Evolutionary conservation across 2,888 invertebrate species (phyloP).

Genomic region (Tiliacea citrago): DNA sequence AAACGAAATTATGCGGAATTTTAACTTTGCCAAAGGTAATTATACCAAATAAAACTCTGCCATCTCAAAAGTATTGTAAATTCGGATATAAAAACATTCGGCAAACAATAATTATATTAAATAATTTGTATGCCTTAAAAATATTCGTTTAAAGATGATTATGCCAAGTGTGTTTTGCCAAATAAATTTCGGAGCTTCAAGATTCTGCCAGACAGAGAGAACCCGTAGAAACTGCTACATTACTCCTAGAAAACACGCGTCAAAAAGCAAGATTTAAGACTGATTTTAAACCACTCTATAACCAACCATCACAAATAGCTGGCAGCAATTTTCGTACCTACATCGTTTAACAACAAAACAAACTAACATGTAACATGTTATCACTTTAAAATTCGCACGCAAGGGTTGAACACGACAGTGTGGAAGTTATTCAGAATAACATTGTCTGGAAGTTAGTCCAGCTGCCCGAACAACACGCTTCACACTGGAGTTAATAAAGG

Average conservation of each 20-base stretch:
- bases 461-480: constrained; percentile 54
- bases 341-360: constrained; percentile 47
- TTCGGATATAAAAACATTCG: too few species aligned
- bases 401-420: constrained; percentile 62
- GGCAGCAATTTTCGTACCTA: constrained; percentile 31
- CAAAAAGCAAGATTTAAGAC: not conserved
- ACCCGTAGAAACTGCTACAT: not conserved
- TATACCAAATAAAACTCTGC: too few species aligned
- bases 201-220: too few species aligned
- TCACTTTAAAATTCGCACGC: constrained; percentile 66
- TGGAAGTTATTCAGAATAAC: constrained; percentile 66
- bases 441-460: constrained; percentile 64
- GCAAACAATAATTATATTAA: too few species aligned
- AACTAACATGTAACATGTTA: constrained; percentile 55
- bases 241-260: not conserved
- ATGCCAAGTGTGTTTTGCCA: too few species aligned
- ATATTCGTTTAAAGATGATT: too few species aligned
- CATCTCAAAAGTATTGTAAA: too few species aligned
- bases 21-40: too few species aligned
- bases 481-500: constrained; percentile 18
- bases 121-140: too few species aligned
- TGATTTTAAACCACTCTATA: constrained; percentile 17
- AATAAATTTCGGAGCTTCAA: too few species aligned
- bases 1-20: too few species aligned
- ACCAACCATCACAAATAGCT: constrained; percentile 8